Evolutionary conservation across 2,797 vertebrate genomes (phyloP).

Genomic region (Parotocinclus haroldoi): DNA sequence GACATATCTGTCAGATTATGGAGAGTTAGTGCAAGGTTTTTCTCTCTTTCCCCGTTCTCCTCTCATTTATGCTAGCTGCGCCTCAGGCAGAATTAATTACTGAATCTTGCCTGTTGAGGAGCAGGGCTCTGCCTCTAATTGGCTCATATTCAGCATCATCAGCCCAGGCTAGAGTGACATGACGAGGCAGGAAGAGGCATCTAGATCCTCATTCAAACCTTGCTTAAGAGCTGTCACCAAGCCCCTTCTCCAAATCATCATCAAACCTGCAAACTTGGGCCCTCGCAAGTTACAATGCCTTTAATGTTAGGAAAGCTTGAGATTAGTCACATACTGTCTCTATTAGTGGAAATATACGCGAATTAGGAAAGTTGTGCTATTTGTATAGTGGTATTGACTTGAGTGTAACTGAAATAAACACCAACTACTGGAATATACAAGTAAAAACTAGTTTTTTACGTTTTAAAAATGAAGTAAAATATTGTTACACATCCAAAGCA

Average conservation of each 20-base stretch:
- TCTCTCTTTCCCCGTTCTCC: slow-evolving; percentile 24
- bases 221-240: slow-evolving; percentile 63
- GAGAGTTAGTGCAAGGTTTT: slow-evolving; percentile 48
- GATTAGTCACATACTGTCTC: too few species aligned
- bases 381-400: too few species aligned
- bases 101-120: slow-evolving; percentile 56
- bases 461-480: too few species aligned
- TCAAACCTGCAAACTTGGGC: slow-evolving; percentile 24
- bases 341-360: too few species aligned
- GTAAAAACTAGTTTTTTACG: too few species aligned
- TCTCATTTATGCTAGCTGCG: slow-evolving; percentile 58
- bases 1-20: slow-evolving; percentile 48
- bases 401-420: too few species aligned
- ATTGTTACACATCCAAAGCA: too few species aligned
- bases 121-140: slow-evolving; percentile 66
- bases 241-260: slow-evolving; percentile 61
- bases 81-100: slow-evolving; percentile 71
- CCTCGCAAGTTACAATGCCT: slow-evolving; percentile 24
- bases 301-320: slow-evolving; percentile 33
- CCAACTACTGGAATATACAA: too few species aligned
- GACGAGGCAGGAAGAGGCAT: slow-evolving; percentile 52
- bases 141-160: slow-evolving; percentile 63
- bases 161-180: slow-evolving; percentile 52
- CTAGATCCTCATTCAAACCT: slow-evolving; percentile 58
- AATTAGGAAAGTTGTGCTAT: too few species aligned